Evolutionary conservation across 2,888 invertebrate species (phyloP), one percentile per base, ranked within the genome.

Genomic region (Melolontha melolontha): DNA sequence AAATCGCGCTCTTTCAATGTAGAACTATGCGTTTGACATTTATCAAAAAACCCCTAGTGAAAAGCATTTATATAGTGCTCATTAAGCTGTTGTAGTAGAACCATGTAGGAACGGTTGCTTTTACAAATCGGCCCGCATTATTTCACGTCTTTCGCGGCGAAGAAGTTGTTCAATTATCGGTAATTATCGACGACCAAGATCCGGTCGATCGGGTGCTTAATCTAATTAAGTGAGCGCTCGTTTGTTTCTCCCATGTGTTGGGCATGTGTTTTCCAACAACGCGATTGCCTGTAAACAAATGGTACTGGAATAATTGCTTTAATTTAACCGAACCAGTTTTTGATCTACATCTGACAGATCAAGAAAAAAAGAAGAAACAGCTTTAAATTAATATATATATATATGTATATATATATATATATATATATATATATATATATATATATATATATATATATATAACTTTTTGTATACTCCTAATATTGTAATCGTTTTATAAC

Each of bases 151-250:
- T 57, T 41, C 41, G 57, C 57, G 27, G 42, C 42, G 57, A 57
- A 57, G 57, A 57, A 57, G 57, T 57, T 57, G 57, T 27, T 57
- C 57, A 57, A 57, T 57, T 57, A 57, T 57, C 57, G 57, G 29
- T 27, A 57, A 57, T 57, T 57, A 57, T 57, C 44, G 57, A 40
- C 12, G 42, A 40, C 57, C 27, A 27, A 44, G 57, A 57, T 57
- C 57, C 57, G 57, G 42, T 57, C 57, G 42, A 44, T 57, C 57
- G 14, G 57, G 27, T 57, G 22, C 57, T 57, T 57, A 57, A 57
- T 57, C 57, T 57, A 57, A 57, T 57, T 57, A 57, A 42, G 42
- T 57, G 29, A 16, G 57, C 42, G 42, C 44, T 57, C 42, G 57
- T 42, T 57, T 57, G 57, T 57, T 57, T 57, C 42, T 39, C 54